These are phyloP conservation scores for Desoria tigrina DNA, from an alignment of 2,888 invertebrate genomes.

Conservation along the genomic window DNA sequence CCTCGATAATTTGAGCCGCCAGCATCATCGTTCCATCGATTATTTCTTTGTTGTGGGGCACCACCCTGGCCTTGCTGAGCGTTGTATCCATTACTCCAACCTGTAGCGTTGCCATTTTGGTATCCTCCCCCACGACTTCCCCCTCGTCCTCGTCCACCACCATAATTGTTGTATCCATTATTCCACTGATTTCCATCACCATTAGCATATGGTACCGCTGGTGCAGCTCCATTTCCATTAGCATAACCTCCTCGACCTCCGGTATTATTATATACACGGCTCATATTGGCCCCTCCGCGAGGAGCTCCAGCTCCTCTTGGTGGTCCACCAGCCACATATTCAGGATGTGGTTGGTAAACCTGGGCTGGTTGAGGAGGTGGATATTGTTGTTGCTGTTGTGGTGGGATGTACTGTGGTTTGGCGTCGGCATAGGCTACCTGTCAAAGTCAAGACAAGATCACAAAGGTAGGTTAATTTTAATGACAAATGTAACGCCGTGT, in stretches of 20 bases:
- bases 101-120: slow-evolving; percentile 42
- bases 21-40: slow-evolving; percentile 68
- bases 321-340: background rate
- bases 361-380: slow-evolving; percentile 28
- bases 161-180: slow-evolving; percentile 37
- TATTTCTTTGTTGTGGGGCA: slow-evolving; percentile 62
- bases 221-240: slow-evolving; percentile 32
- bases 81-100: slow-evolving; percentile 53
- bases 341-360: slow-evolving; percentile 22
- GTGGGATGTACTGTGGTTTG: background rate
- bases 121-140: slow-evolving; percentile 54
- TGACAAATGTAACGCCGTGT: no score
- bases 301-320: slow-evolving; percentile 42
- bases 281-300: slow-evolving; percentile 43
- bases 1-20: slow-evolving; percentile 55
- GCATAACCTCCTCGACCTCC: slow-evolving; percentile 44
- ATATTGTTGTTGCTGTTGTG: slow-evolving; percentile 29
- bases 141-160: slow-evolving; percentile 58
- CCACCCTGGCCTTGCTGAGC: slow-evolving; percentile 50
- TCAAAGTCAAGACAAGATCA: no score
- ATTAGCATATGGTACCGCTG: slow-evolving; percentile 1
- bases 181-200: slow-evolving; percentile 37
- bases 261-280: slow-evolving; percentile 38
- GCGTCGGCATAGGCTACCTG: slow-evolving; percentile 6
- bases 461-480: no score